phyloP scores from a whole-genome alignment of 2,888 invertebrate genomes.

The Atrina japonica region DNA sequence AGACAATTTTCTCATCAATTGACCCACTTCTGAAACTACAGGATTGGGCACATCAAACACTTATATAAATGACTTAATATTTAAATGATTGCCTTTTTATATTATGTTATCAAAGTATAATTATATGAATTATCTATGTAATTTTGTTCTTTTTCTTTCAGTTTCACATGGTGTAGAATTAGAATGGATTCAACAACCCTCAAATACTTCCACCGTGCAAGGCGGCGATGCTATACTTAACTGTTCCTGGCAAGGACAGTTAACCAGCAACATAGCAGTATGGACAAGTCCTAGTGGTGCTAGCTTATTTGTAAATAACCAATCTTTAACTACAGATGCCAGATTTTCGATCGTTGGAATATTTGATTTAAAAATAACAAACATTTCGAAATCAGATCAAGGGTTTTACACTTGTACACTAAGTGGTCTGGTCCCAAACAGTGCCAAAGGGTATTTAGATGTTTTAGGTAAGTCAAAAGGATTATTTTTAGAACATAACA shows the following conservation, averaged over 20 bases:
- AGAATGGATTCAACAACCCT: slow-evolving; percentile 26
- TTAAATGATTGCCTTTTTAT: too few species aligned
- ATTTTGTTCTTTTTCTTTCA: neutral
- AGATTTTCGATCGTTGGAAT: slow-evolving; percentile 7
- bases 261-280: slow-evolving; percentile 4
- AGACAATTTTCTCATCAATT: too few species aligned
- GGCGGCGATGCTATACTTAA: slow-evolving; percentile 23
- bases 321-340: slow-evolving; percentile 1
- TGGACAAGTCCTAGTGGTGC: slow-evolving; percentile 28
- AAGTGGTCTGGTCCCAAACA: slow-evolving; percentile 1
- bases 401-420: slow-evolving; percentile 30
- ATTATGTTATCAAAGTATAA: too few species aligned
- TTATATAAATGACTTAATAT: too few species aligned
- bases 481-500: neutral
- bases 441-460: slow-evolving; percentile 22
- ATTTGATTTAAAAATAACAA: slow-evolving; percentile 22
- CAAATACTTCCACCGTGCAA: neutral
- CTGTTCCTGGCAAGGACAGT: slow-evolving; percentile 14
- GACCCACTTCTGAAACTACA: too few species aligned
- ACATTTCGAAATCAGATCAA: slow-evolving; percentile 21
- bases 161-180: slow-evolving; percentile 27
- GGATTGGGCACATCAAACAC: too few species aligned
- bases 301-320: slow-evolving; percentile 26
- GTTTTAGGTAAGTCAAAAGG: slow-evolving; percentile 26
- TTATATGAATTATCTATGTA: neutral